phyloP scores from a whole-genome alignment of 2,888 invertebrate genomes.

The Aleiodes alternator region DNA sequence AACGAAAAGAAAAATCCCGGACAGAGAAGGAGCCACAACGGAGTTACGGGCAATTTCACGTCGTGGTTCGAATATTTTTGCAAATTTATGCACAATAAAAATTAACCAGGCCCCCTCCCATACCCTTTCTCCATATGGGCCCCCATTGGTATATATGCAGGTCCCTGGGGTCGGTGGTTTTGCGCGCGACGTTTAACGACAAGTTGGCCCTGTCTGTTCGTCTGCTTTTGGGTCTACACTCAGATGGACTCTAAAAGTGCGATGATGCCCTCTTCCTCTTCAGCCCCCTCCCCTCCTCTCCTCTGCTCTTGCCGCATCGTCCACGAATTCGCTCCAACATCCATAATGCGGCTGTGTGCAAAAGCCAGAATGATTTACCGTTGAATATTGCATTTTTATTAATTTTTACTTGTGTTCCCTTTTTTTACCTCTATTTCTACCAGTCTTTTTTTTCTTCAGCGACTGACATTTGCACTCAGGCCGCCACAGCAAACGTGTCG shows the following conservation, averaged over 20 bases:
- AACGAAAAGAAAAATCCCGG: conserved; percentile 14
- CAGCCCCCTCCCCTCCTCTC: background rate
- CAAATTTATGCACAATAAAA: conserved; percentile 76
- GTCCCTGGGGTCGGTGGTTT: conserved; percentile 49
- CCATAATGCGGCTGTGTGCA: conserved; percentile 42
- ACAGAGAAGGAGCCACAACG: conserved; percentile 52
- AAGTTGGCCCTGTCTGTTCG: conserved; percentile 57
- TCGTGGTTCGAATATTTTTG: conserved; percentile 74
- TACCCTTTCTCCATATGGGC: background rate
- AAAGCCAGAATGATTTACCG: conserved; percentile 71
- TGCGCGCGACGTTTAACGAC: conserved; percentile 64
- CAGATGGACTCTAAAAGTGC: conserved; percentile 53
- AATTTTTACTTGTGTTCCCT: conserved; percentile 42
- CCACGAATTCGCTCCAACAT: conserved; percentile 10
- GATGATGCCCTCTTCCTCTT: conserved; percentile 2
- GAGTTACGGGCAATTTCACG: conserved; percentile 73
- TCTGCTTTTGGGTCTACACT: conserved; percentile 44
- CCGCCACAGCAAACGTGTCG: conserved; percentile 56
- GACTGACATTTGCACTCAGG: conserved; percentile 30
- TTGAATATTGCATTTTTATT: conserved; percentile 66
- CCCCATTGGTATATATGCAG: conserved; percentile 38
- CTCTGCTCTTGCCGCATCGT: background rate
- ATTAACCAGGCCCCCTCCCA: conserved; percentile 71
- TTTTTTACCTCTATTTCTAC: conserved; percentile 12
- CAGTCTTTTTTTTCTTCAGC: conserved; percentile 21